Base-by-base conservation (phyloP, 2,888 invertebrate species). In the Pachliopta kotzebuea region DNA sequence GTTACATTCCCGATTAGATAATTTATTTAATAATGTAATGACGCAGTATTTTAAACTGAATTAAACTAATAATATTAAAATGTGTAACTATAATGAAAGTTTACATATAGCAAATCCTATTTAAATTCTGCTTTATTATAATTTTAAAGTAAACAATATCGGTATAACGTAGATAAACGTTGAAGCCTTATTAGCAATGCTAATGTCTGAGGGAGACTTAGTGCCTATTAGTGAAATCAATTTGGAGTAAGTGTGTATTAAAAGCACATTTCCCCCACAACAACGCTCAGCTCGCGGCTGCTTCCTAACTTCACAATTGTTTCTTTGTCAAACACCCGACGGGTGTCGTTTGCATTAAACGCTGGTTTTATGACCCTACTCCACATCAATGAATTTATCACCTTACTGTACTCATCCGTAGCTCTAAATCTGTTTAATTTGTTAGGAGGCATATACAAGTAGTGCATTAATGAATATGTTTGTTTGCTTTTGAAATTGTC, bases 231-330 rank as follows among this genome's bases (percentile, higher is more conserved):
- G 21, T 20, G 37, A 11, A 56, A 67, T 67, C 29, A 66, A 65
- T 62, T 66, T 59, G 45, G 50, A 57, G 54, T 65, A 49, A 57
- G 74, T 79, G 71, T 68, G 68, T 71, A 71, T 60, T 63, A 24
- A 60, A 63, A 24, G 55, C 56, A 60, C 53, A 56, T 61, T 56
- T 31, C 50, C 50, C 54, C 24, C 31, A 52, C 26, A 56, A 56
- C 71, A 71, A 72, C 72, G 72, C 74, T 75, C 62, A 75, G 69
- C 73, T 71, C 69, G 72, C 78, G 76, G 78, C 73, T 73, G 69
- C 71, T 72, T 77, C 76, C 78, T 81, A 82, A 83, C 77, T 84
- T 75, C 71, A 68, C 75, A 75, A 86, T 85, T 84, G 83, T 88
- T 80, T 86, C 81, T 86, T 86, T 86, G 81, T 81, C 73, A 74